Percentiles rank a stretch among this genome's conserved stretches.
These are phyloP conservation scores for Tetragnatha montana DNA, from an alignment of 2,888 invertebrate species.

Conservation along the genomic window DNA sequence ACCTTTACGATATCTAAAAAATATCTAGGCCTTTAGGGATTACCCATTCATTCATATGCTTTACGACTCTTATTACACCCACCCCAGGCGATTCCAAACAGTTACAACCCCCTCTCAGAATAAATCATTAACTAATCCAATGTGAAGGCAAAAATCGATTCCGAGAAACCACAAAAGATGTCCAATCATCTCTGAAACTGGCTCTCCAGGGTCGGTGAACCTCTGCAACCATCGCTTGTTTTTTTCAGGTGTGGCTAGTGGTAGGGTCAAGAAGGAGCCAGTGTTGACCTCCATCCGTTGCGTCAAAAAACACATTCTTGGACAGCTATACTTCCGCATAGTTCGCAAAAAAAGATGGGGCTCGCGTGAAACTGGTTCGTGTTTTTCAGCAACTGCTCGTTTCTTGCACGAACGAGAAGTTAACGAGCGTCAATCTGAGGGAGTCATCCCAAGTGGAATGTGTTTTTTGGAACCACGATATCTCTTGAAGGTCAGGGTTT, in stretches of 20 bases:
- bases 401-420: neutral
- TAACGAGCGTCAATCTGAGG: neutral
- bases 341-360: constrained; percentile 24
- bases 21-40: neutral
- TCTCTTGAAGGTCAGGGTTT: neutral
- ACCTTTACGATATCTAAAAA: neutral
- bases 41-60: neutral
- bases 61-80: neutral
- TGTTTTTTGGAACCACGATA: neutral
- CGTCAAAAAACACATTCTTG: constrained; percentile 56
- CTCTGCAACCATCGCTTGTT: constrained; percentile 27
- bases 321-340: constrained; percentile 39
- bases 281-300: constrained; percentile 45
- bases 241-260: constrained; percentile 36
- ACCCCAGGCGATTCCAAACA: neutral
- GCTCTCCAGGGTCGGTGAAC: constrained; percentile 47
- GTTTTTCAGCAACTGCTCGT: neutral
- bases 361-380: constrained; percentile 42
- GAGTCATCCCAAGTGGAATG: neutral
- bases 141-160: neutral
- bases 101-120: neutral
- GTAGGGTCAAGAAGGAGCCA: constrained; percentile 36
- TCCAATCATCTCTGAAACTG: constrained; percentile 26
- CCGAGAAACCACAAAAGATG: neutral
- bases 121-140: neutral